A percentile compares a stretch with the other conserved stretches of the same genome.
phyloP scores from a whole-genome alignment of 2,797 vertebrate species.

The Euthynnus affinis region DNA sequence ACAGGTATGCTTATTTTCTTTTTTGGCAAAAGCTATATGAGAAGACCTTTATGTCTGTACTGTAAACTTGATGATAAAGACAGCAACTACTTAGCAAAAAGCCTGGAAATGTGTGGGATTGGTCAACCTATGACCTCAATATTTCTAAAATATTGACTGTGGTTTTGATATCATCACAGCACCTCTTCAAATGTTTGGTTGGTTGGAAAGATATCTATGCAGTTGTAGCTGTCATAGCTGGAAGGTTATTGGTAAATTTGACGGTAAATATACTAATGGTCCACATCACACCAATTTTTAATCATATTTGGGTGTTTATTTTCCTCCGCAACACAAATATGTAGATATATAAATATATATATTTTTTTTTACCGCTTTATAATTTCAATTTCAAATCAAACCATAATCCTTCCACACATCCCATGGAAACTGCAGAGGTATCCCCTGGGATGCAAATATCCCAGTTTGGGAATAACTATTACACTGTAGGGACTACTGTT shows the following conservation, averaged over 20 bases:
- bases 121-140: too few species aligned
- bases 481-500: conserved; percentile 1
- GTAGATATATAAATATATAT: not conserved
- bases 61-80: not conserved
- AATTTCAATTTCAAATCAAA: not conserved
- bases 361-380: not conserved
- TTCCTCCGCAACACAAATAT: not conserved
- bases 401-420: not conserved
- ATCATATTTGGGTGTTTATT: not conserved
- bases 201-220: not conserved
- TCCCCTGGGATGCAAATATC: not conserved
- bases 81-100: not conserved
- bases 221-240: not conserved
- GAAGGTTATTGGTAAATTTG: too few species aligned
- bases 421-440: not conserved
- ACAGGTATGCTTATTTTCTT: too few species aligned
- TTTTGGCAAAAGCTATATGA: too few species aligned
- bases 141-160: too few species aligned
- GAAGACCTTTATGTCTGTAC: too few species aligned
- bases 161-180: too few species aligned
- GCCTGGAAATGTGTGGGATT: too few species aligned
- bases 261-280: not conserved
- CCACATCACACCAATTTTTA: not conserved
- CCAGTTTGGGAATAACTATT: conserved; percentile 3
- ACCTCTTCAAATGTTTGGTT: not conserved